These are phyloP conservation scores for Chelidonichthys spinosus DNA, from an alignment of 2,797 vertebrate genomes.

Conservation along the genomic window DNA sequence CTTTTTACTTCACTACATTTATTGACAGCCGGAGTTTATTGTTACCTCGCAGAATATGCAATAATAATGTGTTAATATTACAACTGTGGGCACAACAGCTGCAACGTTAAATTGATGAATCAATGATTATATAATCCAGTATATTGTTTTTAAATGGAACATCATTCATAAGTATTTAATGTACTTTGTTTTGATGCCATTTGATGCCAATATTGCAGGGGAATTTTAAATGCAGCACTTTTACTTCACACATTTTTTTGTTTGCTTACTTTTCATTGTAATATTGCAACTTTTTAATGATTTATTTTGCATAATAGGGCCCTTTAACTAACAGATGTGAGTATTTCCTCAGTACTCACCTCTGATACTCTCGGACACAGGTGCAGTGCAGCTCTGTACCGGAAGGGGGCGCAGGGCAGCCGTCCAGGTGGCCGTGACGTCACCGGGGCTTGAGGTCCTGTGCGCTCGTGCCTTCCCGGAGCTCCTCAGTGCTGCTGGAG, in stretches of 20 bases:
- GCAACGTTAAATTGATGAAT: neutral
- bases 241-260: neutral
- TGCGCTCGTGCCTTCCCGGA: conserved; percentile 35
- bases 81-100: neutral
- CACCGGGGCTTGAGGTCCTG: conserved; percentile 58
- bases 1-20: neutral
- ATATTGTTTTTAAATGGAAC: neutral
- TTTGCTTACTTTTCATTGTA: no score
- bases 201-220: neutral
- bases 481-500: conserved; percentile 44
- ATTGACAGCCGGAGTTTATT: neutral
- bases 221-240: neutral
- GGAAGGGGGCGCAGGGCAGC: conserved; percentile 55
- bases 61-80: neutral
- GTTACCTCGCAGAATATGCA: neutral
- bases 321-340: no score
- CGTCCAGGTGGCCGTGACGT: conserved; percentile 75
- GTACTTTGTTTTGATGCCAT: neutral
- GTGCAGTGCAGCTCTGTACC: conserved; percentile 21
- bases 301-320: no score
- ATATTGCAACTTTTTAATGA: no score
- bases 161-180: neutral
- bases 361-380: no score
- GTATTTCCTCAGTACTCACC: no score
- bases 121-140: neutral